Evolutionary conservation across 2,113 vertebrate species (phyloP).

Genomic region (Stercorarius parasiticus): DNA sequence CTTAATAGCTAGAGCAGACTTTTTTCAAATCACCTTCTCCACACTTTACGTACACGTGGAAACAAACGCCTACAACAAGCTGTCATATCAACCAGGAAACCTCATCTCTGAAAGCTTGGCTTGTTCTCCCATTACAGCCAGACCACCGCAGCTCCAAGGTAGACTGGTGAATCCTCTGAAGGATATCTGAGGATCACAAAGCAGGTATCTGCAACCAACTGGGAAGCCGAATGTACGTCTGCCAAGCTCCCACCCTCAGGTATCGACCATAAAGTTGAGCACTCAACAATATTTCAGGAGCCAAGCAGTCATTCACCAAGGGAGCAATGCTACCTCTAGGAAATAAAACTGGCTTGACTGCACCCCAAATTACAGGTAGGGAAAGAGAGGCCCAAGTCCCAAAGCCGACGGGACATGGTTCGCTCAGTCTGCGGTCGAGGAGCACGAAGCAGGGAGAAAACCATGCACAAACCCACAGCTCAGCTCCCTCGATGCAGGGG

Average conservation of each 20-base stretch:
- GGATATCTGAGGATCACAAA: not conserved
- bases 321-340: not conserved
- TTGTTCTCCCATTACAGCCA: not conserved
- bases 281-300: not conserved
- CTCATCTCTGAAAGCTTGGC: not conserved
- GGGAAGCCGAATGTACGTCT: not conserved
- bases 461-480: not conserved
- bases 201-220: not conserved
- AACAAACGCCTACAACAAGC: not conserved
- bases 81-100: not conserved
- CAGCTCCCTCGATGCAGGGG: not conserved
- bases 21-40: not conserved
- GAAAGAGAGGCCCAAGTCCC: not conserved
- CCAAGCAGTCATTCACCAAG: not conserved
- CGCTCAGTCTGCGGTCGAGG: not conserved
- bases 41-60: not conserved
- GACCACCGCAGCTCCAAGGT: not conserved
- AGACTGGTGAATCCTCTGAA: not conserved
- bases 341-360: not conserved
- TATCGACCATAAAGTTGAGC: not conserved
- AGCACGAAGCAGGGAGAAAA: not conserved
- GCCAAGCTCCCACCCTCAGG: not conserved
- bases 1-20: not conserved
- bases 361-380: accelerated
- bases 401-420: accelerated